Conservation (phyloP, 92 coral and sea anemone species). For the Zoanthus gigantus region DNA sequence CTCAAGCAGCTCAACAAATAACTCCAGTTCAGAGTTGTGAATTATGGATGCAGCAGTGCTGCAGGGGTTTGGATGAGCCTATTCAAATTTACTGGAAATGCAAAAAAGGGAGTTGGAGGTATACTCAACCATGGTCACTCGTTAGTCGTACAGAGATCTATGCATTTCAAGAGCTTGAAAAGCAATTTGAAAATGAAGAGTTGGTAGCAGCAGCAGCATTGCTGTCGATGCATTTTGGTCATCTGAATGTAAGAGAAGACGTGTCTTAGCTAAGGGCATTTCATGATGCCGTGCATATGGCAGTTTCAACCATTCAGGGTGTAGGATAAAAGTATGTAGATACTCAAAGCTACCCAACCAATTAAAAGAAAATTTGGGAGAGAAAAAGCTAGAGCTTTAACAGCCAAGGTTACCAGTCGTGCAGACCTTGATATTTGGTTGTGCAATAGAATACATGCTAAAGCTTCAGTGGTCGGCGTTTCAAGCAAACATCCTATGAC, state of each 20-base stretch:
- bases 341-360: constrained; percentile 55
- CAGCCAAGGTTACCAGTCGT: constrained; percentile 26
- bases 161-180: constrained; percentile 58
- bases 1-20: too few relatives aligned
- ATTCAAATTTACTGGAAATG: constrained; percentile 43
- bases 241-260: constrained; percentile 36
- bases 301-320: constrained; percentile 59
- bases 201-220: constrained; percentile 4
- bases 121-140: constrained; percentile 74
- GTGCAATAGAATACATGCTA: constrained; percentile 54
- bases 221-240: constrained; percentile 52
- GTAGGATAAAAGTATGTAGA: constrained; percentile 42
- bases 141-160: constrained; percentile 49
- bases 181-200: constrained; percentile 52
- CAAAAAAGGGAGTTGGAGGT: constrained; percentile 65
- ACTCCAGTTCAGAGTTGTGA: too few relatives aligned
- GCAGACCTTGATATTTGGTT: constrained; percentile 67
- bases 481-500: neutral
- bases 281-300: constrained; percentile 61
- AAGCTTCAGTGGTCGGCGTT: constrained; percentile 24
- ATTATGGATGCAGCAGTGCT: too few relatives aligned
- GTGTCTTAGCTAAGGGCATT: constrained; percentile 34
- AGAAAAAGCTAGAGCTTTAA: constrained; percentile 53
- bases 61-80: too few relatives aligned
- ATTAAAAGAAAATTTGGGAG: constrained; percentile 54